A percentile compares a stretch with the other conserved stretches of the same genome.
phyloP scores from a whole-genome alignment of 2,888 invertebrate genomes.

The Andrena camellia region DNA sequence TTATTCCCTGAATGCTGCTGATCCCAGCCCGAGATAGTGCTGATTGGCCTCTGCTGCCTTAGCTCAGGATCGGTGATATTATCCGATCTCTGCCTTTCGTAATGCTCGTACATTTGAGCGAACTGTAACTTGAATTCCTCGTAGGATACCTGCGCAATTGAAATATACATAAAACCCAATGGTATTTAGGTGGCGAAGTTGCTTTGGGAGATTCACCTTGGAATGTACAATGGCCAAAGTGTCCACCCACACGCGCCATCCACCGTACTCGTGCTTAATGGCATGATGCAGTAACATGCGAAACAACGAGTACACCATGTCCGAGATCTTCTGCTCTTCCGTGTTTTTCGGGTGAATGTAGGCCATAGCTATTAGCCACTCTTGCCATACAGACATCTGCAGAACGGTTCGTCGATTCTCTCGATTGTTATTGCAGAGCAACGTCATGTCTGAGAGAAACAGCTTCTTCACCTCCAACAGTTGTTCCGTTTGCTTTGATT shows the following conservation, averaged over 20 bases:
- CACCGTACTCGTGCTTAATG: slow-evolving; percentile 99
- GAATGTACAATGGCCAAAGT: slow-evolving; percentile 99
- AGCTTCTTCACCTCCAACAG: slow-evolving; percentile 97
- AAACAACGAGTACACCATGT: slow-evolving; percentile 99
- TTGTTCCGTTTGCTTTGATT: slow-evolving; percentile 97
- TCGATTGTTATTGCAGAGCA: slow-evolving; percentile 97
- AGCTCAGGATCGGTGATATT: slow-evolving; percentile 98
- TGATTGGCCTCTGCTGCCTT: slow-evolving; percentile 96
- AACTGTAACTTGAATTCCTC: slow-evolving; percentile 99
- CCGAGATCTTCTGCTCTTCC: slow-evolving; percentile 98
- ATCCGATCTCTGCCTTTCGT: slow-evolving; percentile 96
- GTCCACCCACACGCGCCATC: slow-evolving; percentile 99
- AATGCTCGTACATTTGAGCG: slow-evolving; percentile 98
- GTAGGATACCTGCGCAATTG: slow-evolving; percentile 93
- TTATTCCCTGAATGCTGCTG: slow-evolving; percentile 86
- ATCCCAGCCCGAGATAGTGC: slow-evolving; percentile 98
- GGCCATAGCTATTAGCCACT: slow-evolving; percentile 99
- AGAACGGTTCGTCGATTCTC: slow-evolving; percentile 98
- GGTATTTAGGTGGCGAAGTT: background rate
- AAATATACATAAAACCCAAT: slow-evolving; percentile 15
- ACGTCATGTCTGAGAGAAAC: slow-evolving; percentile 99
- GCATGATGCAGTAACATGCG: slow-evolving; percentile 99
- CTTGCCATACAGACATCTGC: slow-evolving; percentile 99
- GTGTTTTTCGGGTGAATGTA: slow-evolving; percentile 98
- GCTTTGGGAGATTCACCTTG: slow-evolving; percentile 88